These are phyloP conservation scores for Danio aesculapii DNA, from an alignment of 2,797 vertebrate genomes.

Conservation along the genomic window DNA sequence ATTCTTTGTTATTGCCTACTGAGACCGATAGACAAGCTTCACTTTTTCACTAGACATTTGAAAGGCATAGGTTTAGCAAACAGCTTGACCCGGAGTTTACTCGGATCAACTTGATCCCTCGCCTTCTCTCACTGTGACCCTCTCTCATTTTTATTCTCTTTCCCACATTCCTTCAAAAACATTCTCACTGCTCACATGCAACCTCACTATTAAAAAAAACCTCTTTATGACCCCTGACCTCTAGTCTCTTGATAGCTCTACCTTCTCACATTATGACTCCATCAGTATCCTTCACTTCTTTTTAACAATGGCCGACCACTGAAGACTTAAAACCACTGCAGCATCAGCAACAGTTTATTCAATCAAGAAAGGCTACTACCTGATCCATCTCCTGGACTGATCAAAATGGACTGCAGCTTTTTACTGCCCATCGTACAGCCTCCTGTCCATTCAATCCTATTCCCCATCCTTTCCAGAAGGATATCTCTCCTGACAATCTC, in stretches of 20 bases:
- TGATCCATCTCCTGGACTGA: slow-evolving; percentile 32
- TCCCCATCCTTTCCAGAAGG: neutral
- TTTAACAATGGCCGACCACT: neutral
- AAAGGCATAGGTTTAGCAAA: no score
- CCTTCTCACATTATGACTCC: neutral
- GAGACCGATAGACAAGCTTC: no score
- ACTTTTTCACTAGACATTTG: no score
- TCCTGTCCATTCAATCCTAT: slow-evolving; percentile 27
- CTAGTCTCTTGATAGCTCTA: neutral
- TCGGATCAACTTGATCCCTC: no score
- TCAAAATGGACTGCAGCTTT: slow-evolving; percentile 35
- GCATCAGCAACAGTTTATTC: slow-evolving; percentile 28
- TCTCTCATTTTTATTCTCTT: no score
- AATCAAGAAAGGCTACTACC: slow-evolving; percentile 7
- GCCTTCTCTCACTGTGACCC: no score
- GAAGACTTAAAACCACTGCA: slow-evolving; percentile 20
- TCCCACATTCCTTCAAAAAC: no score
- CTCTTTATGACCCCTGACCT: neutral
- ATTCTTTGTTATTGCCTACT: no score
- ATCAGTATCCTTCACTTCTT: neutral
- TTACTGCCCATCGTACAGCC: slow-evolving; percentile 29
- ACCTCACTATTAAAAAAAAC: no score
- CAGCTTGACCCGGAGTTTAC: no score
- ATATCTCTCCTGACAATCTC: slow-evolving; percentile 40
- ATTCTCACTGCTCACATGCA: no score